These are phyloP conservation scores for Poeciliopsis prolifica DNA, from an alignment of 2,113 vertebrate genomes.

Conservation along the genomic window DNA sequence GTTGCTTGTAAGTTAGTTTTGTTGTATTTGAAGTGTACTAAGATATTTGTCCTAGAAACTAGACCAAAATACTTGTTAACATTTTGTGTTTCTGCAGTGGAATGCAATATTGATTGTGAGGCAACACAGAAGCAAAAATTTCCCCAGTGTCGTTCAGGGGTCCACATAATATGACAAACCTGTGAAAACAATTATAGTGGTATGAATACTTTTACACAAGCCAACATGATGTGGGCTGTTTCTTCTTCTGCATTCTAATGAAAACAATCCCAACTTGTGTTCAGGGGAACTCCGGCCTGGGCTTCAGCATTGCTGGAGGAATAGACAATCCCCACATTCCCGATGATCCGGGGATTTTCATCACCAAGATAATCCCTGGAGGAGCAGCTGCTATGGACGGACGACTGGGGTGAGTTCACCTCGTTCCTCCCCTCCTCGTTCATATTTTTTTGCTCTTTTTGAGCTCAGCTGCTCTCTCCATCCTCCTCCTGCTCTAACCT, in stretches of 20 bases:
- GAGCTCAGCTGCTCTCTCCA: constrained; percentile 16
- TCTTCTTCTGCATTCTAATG: constrained; percentile 14
- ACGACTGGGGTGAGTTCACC: constrained; percentile 88
- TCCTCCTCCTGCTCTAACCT: constrained; percentile 42
- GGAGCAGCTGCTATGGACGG: constrained; percentile 99
- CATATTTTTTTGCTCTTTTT: constrained; percentile 8
- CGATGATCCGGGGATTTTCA: constrained; percentile 98
- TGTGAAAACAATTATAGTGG: neutral
- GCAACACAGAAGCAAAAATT: too few species aligned
- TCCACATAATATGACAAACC: neutral
- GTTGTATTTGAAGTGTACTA: too few species aligned
- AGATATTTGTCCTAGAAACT: too few species aligned
- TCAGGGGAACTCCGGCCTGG: constrained; percentile 97
- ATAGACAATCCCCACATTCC: constrained; percentile 98
- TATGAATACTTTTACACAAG: constrained; percentile 1
- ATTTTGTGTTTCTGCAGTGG: too few species aligned
- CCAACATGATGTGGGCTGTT: constrained; percentile 18
- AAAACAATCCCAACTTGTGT: constrained; percentile 49
- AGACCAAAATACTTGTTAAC: too few species aligned
- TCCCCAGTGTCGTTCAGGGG: too few species aligned
- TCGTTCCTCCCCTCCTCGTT: constrained; percentile 19
- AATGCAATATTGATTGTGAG: too few species aligned
- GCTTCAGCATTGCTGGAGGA: constrained; percentile 98
- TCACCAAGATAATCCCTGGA: constrained; percentile 98
- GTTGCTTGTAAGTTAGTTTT: too few species aligned